These are phyloP conservation scores for Leptura quadrifasciata DNA, from an alignment of 2,888 invertebrate genomes.

Conservation along the genomic window DNA sequence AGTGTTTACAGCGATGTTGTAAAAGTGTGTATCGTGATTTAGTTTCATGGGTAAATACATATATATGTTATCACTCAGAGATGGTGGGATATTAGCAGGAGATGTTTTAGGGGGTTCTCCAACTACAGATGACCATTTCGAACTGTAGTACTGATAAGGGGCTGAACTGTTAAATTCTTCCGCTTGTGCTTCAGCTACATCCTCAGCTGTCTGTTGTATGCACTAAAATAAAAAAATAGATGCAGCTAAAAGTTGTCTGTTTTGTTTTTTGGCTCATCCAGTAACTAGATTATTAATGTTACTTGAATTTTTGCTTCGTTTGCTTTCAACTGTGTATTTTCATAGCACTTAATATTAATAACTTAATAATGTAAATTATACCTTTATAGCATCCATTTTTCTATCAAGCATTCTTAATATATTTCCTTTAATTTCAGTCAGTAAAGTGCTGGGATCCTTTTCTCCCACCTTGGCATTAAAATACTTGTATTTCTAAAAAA, in stretches of 20 bases:
- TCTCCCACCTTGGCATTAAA: constrained; percentile 86
- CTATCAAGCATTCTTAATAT: constrained; percentile 90
- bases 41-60: constrained; percentile 79
- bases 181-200: constrained; percentile 78
- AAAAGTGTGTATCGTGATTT: constrained; percentile 88
- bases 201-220: constrained; percentile 86
- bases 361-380: constrained; percentile 65
- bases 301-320: no score
- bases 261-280: no score
- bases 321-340: no score
- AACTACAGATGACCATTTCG: constrained; percentile 82
- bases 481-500: constrained; percentile 84
- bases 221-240: constrained; percentile 82
- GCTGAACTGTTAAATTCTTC: constrained; percentile 73
- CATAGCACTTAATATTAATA: no score
- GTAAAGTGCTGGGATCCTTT: constrained; percentile 86
- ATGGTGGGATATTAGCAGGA: constrained; percentile 54
- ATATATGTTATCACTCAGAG: constrained; percentile 53
- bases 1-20: constrained; percentile 87
- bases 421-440: constrained; percentile 86
- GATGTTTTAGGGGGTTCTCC: constrained; percentile 62
- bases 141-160: constrained; percentile 83
- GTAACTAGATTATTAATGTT: no score
- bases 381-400: constrained; percentile 92
- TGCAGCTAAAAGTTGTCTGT: no score